phyloP scores from a whole-genome alignment of 2,797 vertebrate species.

The Pteronotus mesoamericanus region DNA sequence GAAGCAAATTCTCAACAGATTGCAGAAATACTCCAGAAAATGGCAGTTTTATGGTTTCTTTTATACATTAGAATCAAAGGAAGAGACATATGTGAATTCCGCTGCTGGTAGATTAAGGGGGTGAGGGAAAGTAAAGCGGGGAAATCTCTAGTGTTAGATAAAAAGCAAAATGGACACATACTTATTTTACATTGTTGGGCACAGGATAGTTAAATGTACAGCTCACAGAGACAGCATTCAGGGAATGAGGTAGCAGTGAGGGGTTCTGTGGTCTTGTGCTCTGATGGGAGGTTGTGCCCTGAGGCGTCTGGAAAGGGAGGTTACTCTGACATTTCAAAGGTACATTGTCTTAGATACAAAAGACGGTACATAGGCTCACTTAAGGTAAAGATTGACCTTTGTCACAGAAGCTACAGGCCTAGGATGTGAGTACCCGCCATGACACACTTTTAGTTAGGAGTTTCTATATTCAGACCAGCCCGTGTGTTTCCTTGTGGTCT shows the following conservation, averaged over 20 bases:
- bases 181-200: neutral
- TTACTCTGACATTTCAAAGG: neutral
- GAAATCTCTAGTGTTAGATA: neutral
- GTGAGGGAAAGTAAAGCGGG: neutral
- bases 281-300: neutral
- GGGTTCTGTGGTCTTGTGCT: neutral
- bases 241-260: neutral
- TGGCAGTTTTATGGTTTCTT: neutral
- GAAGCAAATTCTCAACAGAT: neutral
- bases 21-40: neutral
- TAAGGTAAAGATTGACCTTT: neutral
- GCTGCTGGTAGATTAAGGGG: neutral
- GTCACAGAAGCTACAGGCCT: neutral
- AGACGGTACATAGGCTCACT: neutral
- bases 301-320: neutral
- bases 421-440: neutral
- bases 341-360: neutral
- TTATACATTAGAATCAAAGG: neutral
- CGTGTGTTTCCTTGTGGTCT: neutral
- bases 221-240: neutral
- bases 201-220: neutral
- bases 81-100: neutral
- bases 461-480: neutral
- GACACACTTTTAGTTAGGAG: neutral
- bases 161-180: neutral